Conservation (phyloP, 2,797 vertebrate species). For the Vireo griseus region DNA sequence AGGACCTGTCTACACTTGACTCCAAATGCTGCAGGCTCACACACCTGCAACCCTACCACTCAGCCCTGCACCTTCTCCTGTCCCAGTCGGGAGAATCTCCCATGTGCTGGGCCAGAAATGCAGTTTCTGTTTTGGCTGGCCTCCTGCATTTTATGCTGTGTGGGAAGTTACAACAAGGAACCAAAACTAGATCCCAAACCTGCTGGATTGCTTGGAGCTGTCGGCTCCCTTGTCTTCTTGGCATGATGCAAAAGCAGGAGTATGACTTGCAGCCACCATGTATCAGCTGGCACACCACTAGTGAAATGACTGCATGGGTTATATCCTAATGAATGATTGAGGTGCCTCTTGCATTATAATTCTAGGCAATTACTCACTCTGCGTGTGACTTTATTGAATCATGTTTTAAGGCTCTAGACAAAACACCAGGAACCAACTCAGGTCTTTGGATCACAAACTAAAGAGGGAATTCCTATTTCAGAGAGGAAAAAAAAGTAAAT, state of each 20-base stretch:
- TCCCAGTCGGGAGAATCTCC: neutral
- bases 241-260: neutral
- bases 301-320: neutral
- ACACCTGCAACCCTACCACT: neutral
- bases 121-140: neutral
- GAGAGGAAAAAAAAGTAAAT: rapidly evolving
- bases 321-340: neutral
- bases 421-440: neutral
- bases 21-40: neutral
- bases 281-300: neutral
- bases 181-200: neutral
- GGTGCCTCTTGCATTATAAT: neutral
- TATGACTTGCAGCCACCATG: neutral
- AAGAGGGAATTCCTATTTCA: neutral
- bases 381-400: neutral
- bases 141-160: neutral
- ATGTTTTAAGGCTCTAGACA: neutral
- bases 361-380: neutral
- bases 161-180: neutral
- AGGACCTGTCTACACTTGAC: neutral
- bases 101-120: neutral
- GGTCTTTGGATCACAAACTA: neutral
- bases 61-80: neutral
- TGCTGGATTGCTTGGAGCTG: neutral
- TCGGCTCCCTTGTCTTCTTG: neutral